These are phyloP conservation scores for Pseudochirops corinnae DNA, from an alignment of 2,797 vertebrate genomes.

Conservation along the genomic window DNA sequence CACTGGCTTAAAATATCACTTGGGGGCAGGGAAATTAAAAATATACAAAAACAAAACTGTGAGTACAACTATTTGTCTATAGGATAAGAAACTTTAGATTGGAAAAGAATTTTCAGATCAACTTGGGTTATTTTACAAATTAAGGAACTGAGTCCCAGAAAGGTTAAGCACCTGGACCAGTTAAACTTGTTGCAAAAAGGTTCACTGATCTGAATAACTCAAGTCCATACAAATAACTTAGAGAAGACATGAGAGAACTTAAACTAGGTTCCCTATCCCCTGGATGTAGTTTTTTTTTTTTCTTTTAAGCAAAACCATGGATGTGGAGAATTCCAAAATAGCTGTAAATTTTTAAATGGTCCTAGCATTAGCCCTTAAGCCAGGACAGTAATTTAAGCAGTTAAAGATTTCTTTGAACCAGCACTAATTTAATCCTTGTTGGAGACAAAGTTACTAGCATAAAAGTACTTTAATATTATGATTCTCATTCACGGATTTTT, in stretches of 20 bases:
- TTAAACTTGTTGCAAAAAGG: neutral
- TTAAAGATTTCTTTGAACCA: constrained; percentile 38
- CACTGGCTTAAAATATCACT: neutral
- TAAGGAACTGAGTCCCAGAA: neutral
- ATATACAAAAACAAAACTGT: neutral
- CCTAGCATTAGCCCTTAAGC: neutral
- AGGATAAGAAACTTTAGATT: neutral
- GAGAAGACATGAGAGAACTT: neutral
- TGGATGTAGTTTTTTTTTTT: neutral
- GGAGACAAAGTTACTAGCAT: constrained; percentile 21
- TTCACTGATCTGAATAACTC: neutral
- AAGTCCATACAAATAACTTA: neutral
- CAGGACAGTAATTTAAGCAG: constrained; percentile 25
- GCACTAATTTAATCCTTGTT: constrained; percentile 38
- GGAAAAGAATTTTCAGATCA: neutral
- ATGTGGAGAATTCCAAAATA: neutral
- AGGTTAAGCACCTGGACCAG: neutral
- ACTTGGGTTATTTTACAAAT: neutral
- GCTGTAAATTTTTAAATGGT: neutral
- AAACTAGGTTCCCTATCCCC: neutral
- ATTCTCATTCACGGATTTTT: constrained; percentile 58
- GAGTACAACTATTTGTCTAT: neutral
- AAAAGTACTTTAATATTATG: constrained; percentile 45
- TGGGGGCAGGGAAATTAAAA: neutral
- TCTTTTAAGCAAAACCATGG: neutral